Evolutionary conservation across 2,888 invertebrate genomes (phyloP).

Genomic region (Cerastis leucographa): DNA sequence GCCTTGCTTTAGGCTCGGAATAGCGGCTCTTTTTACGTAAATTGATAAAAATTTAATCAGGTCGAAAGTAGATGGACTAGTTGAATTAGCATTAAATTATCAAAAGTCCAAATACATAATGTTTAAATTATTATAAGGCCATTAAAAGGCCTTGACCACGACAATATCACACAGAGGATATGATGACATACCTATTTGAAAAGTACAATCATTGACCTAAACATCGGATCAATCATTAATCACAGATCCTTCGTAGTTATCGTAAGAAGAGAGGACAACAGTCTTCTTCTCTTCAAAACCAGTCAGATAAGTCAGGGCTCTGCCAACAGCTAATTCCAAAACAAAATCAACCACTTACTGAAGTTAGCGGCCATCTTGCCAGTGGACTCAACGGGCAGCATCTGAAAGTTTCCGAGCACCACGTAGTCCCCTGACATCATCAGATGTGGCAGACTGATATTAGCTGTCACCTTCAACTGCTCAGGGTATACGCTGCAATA

Average conservation of each 20-base stretch:
- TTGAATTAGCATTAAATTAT: slow-evolving; percentile 26
- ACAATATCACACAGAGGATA: neutral
- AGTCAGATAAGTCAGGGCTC: neutral
- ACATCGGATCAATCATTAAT: neutral
- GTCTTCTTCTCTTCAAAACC: neutral
- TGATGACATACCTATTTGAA: neutral
- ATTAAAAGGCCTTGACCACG: slow-evolving; percentile 4
- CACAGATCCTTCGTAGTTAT: neutral
- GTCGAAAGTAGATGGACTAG: neutral
- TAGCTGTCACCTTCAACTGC: slow-evolving; percentile 84
- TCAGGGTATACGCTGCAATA: slow-evolving; percentile 84
- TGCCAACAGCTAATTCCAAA: neutral
- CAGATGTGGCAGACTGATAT: slow-evolving; percentile 85
- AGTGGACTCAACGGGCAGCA: slow-evolving; percentile 90
- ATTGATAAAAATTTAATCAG: slow-evolving; percentile 19
- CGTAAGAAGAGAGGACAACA: neutral
- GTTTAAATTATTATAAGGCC: no score
- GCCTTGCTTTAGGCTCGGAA: neutral
- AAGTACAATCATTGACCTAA: neutral
- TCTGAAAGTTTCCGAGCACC: slow-evolving; percentile 89
- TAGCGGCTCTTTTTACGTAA: neutral
- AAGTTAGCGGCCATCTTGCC: slow-evolving; percentile 91
- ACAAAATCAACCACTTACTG: slow-evolving; percentile 82
- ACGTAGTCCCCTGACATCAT: slow-evolving; percentile 86
- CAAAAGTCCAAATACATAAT: neutral